Evolutionary conservation across 2,797 vertebrate genomes (phyloP).

Genomic region (Galagoides demidoff): DNA sequence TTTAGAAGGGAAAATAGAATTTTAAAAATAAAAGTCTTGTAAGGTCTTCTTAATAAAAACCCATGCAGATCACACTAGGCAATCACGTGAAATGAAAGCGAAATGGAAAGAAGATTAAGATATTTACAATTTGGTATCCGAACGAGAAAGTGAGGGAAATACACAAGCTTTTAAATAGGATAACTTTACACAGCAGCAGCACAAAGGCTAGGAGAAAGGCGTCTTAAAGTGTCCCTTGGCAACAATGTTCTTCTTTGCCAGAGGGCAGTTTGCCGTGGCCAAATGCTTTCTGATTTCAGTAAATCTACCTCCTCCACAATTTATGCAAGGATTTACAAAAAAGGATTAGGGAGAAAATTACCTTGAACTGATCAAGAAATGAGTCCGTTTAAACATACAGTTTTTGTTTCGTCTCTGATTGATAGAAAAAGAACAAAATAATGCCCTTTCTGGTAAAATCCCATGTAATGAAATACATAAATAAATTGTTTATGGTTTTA

Average conservation of each 20-base stretch:
- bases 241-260: constrained; percentile 70
- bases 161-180: neutral
- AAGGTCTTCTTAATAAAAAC: constrained; percentile 45
- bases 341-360: constrained; percentile 79
- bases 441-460: constrained; percentile 73
- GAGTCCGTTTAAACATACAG: constrained; percentile 66
- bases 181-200: constrained; percentile 40
- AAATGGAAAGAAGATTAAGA: constrained; percentile 61
- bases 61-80: neutral
- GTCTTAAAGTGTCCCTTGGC: constrained; percentile 66
- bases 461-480: constrained; percentile 63
- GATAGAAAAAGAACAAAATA: constrained; percentile 66
- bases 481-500: constrained; percentile 66
- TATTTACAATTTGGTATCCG: constrained; percentile 53
- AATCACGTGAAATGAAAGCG: constrained; percentile 34
- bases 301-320: constrained; percentile 77
- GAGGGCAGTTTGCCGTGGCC: constrained; percentile 67
- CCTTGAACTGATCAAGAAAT: constrained; percentile 79
- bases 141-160: constrained; percentile 29
- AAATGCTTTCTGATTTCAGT: constrained; percentile 82
- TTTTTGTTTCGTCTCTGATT: constrained; percentile 69
- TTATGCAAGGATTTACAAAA: constrained; percentile 79
- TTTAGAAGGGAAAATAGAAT: constrained; percentile 50
- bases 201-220: constrained; percentile 68
- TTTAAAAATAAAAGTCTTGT: constrained; percentile 14